A percentile compares a stretch with the other conserved stretches of the same genome.
These are phyloP conservation scores for Siderastrea radians DNA, from an alignment of 92 coral and sea anemone genomes.

Conservation along the genomic window DNA sequence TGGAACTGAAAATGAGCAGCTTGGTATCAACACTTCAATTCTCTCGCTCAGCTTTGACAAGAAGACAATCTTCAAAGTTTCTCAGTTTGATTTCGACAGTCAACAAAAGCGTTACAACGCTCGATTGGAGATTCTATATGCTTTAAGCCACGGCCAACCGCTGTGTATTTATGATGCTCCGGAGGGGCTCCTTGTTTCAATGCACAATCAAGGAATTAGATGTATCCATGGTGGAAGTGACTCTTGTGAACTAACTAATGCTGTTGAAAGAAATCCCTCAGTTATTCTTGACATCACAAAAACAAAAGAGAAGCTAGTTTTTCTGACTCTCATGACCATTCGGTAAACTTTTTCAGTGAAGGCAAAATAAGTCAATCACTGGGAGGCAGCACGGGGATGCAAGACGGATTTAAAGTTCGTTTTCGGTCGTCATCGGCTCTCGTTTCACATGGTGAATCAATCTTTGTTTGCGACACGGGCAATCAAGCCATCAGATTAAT, in stretches of 20 bases:
- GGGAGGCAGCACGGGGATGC: constrained; percentile 48
- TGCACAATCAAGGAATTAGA: no score
- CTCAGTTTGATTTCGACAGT: constrained; percentile 36
- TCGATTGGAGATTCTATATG: constrained; percentile 29
- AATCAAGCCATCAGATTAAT: background rate
- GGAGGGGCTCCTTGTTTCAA: no score
- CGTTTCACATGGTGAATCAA: constrained; percentile 22
- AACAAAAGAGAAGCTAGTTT: constrained; percentile 36
- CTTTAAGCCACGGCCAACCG: constrained; percentile 26
- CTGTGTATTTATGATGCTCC: background rate
- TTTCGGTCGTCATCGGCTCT: constrained; percentile 41
- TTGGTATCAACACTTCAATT: no score
- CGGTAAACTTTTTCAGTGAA: constrained; percentile 17
- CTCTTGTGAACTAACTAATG: background rate
- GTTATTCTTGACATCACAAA: background rate
- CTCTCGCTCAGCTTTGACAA: no score
- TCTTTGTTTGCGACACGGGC: background rate
- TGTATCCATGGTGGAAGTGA: no score
- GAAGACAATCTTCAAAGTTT: no score
- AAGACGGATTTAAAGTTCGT: constrained; percentile 38
- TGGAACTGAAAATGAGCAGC: no score
- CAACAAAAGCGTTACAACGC: constrained; percentile 34
- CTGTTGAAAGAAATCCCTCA: constrained; percentile 42
- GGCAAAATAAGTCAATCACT: constrained; percentile 16
- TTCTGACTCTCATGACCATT: constrained; percentile 44